Evolutionary conservation across 2,113 vertebrate genomes (phyloP), one percentile per base, ranked within the genome.

Genomic region (Cygnus atratus): DNA sequence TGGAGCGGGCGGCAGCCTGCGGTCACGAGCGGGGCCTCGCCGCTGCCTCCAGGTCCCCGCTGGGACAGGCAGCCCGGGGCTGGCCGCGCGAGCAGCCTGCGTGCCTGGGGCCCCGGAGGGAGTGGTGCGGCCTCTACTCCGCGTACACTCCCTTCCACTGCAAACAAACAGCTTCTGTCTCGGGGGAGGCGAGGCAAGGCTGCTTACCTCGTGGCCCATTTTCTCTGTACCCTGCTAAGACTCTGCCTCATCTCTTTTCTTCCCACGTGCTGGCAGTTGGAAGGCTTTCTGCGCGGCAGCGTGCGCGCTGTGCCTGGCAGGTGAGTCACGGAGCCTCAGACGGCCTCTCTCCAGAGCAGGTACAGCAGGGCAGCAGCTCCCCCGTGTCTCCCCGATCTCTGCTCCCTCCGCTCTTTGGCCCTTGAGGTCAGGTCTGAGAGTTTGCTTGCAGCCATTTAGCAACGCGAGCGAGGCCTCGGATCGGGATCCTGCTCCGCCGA

Each of bases 61-160:
- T 26, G 78, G 84, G 70, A 5, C 29, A 2, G 44, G 24, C 78
- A 39, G 2, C 35, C 57, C 2, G 0, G 39, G 63, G 29, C 68
- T 28, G 52, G 50, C 70, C 70, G 5, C 9, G n/a, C 25, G 62
- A 46, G 24, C 7, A 4, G 75, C 24, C n/a, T 3, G 75, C 26
- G 4, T 55, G 62, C 62, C 58, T 11, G 55, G 39, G 79, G 52
- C 62, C 57, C 52, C 6, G 2, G 5, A 17, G 77, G 73, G 48
- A 59, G 52, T 20, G 57, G 10, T 0, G 3, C 5, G 43, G 33
- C 72, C 71, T 90, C 71, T 93, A 88, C 75, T 35, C 62, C 25
- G 1, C 1, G 2, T 26, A 2, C 13, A 0, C 48, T 74, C 55
- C 67, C n/a, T 92, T 16, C 70, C n/a, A 17, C 24, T n/a, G 3